Conservation (phyloP, 1,140 invertebrate species). For the Neodiprion lecontei region DNA sequence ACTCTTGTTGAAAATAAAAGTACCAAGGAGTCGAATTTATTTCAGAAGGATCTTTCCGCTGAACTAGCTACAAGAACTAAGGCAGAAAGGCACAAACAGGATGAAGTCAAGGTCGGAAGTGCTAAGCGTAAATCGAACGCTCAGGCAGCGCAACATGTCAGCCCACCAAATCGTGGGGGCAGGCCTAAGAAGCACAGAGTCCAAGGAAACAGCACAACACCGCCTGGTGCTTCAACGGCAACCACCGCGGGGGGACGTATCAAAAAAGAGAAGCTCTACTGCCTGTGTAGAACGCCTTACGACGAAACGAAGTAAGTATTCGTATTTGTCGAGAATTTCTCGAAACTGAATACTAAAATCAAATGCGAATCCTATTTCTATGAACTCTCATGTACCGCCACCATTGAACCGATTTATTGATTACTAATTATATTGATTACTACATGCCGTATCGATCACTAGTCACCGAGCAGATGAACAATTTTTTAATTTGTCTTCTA, state of each 20-base stretch:
- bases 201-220: constrained; percentile 43
- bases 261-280: constrained; percentile 88
- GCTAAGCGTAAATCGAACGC: constrained; percentile 66
- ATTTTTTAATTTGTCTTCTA: no score
- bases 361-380: background rate
- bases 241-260: constrained; percentile 48
- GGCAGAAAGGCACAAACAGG: constrained; percentile 73
- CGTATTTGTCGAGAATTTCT: constrained; percentile 12
- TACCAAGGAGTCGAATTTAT: background rate
- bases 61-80: constrained; percentile 73
- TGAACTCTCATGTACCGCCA: background rate
- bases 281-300: constrained; percentile 93
- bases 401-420: no score
- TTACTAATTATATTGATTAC: no score
- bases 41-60: constrained; percentile 74
- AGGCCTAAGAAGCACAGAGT: constrained; percentile 52
- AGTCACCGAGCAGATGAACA: no score
- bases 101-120: constrained; percentile 70
- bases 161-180: constrained; percentile 49
- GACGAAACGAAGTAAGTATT: constrained; percentile 84
- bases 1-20: background rate
- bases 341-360: background rate
- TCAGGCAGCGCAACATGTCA: constrained; percentile 59
- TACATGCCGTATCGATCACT: no score
- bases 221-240: constrained; percentile 46